These are phyloP conservation scores for Ophioderma brevispina DNA, from an alignment of 35 echinoderm and acorn worm species.

Conservation along the genomic window DNA sequence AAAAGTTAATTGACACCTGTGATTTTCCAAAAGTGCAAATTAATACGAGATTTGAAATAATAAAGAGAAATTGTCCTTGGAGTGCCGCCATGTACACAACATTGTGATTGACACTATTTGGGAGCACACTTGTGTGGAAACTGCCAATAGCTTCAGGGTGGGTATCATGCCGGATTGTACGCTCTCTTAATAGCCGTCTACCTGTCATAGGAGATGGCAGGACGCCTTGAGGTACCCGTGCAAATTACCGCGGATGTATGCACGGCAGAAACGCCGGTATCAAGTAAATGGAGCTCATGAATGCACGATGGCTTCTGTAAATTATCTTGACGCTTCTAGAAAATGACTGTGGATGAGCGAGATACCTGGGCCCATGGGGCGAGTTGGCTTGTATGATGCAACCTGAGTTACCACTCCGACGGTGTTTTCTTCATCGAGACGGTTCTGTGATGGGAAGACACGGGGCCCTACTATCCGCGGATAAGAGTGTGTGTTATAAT, in stretches of 20 bases:
- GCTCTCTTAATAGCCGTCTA: neutral
- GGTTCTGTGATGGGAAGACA: neutral
- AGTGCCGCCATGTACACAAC: too few relatives aligned
- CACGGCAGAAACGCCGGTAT: neutral
- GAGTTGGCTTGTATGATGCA: neutral
- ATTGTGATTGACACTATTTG: neutral
- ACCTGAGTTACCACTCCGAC: neutral
- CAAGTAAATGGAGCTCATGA: slow-evolving; percentile 1
- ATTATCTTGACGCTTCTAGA: neutral
- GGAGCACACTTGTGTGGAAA: neutral
- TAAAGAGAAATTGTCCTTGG: too few relatives aligned
- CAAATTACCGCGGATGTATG: slow-evolving; percentile 5
- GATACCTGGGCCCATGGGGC: neutral
- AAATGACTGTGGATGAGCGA: neutral
- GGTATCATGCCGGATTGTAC: neutral
- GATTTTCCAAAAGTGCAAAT: too few relatives aligned
- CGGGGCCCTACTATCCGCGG: neutral
- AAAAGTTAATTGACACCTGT: too few relatives aligned
- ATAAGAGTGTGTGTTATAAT: too few relatives aligned
- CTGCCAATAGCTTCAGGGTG: neutral
- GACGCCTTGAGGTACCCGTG: neutral
- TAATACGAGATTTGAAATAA: too few relatives aligned
- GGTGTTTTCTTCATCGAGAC: slow-evolving; percentile 1
- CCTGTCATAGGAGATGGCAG: neutral
- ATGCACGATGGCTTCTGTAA: neutral